These are phyloP conservation scores for Centropus bengalensis DNA, from an alignment of 2,113 vertebrate species.

Conservation along the genomic window DNA sequence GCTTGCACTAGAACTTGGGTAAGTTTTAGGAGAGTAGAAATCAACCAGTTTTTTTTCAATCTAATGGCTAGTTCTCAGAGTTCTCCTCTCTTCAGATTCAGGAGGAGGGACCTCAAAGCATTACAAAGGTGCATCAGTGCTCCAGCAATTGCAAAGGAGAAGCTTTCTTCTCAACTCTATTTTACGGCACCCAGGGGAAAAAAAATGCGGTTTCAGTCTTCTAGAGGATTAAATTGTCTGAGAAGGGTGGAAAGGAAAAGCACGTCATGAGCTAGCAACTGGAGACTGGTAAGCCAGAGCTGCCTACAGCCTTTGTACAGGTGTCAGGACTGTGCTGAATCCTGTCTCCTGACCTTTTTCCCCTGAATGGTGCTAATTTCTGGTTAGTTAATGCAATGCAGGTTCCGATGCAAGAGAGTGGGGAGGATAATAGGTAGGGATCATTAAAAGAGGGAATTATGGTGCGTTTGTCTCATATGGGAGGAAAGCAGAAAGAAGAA, in stretches of 20 bases:
- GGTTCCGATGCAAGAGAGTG: not conserved
- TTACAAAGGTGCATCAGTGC: not conserved
- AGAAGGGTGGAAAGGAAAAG: not conserved
- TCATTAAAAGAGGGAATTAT: not conserved
- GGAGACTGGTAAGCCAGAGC: not conserved
- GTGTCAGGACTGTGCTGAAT: not conserved
- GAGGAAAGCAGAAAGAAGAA: not conserved
- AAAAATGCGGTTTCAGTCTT: not conserved
- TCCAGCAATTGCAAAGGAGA: not conserved
- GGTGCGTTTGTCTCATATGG: accelerated
- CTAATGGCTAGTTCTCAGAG: not conserved
- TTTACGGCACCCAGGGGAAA: not conserved
- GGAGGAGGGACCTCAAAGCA: not conserved
- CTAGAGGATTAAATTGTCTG: not conserved
- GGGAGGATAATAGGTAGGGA: not conserved
- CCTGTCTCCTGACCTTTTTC: not conserved
- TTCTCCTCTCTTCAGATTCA: not conserved
- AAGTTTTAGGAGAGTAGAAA: not conserved
- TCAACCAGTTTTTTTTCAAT: not conserved
- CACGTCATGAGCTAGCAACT: not conserved
- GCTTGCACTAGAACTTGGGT: not conserved
- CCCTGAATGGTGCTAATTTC: not conserved
- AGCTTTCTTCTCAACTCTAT: not conserved
- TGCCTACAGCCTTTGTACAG: not conserved
- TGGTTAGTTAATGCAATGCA: not conserved